Evolutionary conservation across 2,797 vertebrate species (phyloP).

Genomic region (Sarcoramphus papa): DNA sequence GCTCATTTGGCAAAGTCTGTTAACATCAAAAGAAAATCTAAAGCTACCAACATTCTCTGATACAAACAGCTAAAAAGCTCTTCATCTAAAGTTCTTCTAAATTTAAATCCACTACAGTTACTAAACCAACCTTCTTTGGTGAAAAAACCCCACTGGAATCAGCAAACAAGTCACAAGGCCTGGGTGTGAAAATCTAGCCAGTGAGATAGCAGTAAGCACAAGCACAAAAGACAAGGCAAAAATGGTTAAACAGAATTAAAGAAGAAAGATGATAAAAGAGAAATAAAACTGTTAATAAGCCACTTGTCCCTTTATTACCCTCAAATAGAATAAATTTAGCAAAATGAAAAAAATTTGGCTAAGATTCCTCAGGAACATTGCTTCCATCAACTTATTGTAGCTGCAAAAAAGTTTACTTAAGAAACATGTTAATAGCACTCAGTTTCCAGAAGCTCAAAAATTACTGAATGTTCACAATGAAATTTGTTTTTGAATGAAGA

Average conservation of each 20-base stretch:
- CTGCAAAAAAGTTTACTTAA: neutral
- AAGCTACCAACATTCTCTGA: constrained; percentile 19
- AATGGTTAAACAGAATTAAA: constrained; percentile 16
- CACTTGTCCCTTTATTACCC: neutral
- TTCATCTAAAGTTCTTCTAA: constrained; percentile 53
- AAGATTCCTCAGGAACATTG: neutral
- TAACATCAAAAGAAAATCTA: constrained; percentile 20
- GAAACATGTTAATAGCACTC: neutral
- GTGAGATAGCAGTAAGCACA: constrained; percentile 58
- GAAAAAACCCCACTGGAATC: constrained; percentile 92
- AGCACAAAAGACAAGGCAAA: constrained; percentile 48
- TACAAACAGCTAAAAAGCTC: constrained; percentile 15
- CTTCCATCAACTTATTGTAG: neutral
- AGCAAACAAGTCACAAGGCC: constrained; percentile 88
- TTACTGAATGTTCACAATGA: neutral
- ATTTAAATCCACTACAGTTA: constrained; percentile 13
- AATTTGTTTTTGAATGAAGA: neutral
- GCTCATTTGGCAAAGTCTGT: neutral
- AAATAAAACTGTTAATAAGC: neutral
- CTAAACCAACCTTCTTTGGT: constrained; percentile 90
- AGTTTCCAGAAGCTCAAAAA: neutral
- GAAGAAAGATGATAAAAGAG: neutral
- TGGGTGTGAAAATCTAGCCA: constrained; percentile 83
- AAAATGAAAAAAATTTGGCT: neutral
- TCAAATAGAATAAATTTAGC: neutral